phyloP scores from a whole-genome alignment of 2,888 invertebrate genomes.

The Polydrusus cervinus region DNA sequence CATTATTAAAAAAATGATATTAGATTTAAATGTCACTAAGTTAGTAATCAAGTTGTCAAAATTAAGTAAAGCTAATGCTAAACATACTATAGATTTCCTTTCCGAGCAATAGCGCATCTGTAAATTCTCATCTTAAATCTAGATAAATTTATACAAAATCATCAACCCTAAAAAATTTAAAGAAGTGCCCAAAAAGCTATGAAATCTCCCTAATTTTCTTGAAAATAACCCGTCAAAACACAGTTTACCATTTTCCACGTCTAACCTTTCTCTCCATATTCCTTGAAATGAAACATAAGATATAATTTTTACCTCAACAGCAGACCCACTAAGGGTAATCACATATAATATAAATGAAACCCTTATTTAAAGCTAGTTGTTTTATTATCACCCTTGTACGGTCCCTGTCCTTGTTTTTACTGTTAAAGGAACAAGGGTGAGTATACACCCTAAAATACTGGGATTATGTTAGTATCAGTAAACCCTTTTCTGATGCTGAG shows the following conservation, averaged over 20 bases:
- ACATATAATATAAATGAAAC: constrained; percentile 5
- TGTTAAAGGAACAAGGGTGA: background rate
- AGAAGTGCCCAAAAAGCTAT: too few species aligned
- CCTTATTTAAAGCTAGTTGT: background rate
- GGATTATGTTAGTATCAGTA: constrained; percentile 2
- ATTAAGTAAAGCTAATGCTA: too few species aligned
- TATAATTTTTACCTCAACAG: background rate
- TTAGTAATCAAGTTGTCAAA: too few species aligned
- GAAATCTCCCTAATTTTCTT: constrained; percentile 6
- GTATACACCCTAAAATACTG: background rate
- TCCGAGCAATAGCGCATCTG: too few species aligned
- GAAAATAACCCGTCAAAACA: constrained; percentile 22
- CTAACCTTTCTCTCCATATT: background rate
- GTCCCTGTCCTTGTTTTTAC: background rate
- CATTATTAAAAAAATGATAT: too few species aligned
- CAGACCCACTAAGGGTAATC: background rate
- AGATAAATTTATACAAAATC: too few species aligned
- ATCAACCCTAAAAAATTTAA: background rate
- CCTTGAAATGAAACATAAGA: background rate
- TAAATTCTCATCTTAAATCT: too few species aligned
- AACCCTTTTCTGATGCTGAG: constrained; percentile 14
- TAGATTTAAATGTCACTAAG: too few species aligned
- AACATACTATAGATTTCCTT: too few species aligned
- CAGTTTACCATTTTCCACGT: background rate
- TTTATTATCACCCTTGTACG: background rate